Evolutionary conservation across 2,888 invertebrate genomes (phyloP), one percentile per base, ranked within the genome.

Genomic region (Chaetoderma sp.): DNA sequence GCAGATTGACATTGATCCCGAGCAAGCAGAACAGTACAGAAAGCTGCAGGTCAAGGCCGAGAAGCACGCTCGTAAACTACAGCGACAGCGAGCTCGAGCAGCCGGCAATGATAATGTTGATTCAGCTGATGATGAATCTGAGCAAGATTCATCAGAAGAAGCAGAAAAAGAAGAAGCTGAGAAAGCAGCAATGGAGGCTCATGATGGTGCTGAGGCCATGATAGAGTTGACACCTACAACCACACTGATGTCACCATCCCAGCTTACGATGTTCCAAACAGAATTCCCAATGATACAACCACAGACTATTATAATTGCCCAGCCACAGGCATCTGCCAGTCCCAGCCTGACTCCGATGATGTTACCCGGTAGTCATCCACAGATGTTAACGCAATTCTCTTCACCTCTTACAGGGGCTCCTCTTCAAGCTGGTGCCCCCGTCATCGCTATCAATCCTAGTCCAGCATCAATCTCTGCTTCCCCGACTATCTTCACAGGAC

Each of bases 61-160:
- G 88, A 74, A 95, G 89, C 84, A 96, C 86, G 75, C 95, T 92
- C 76, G 94, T 88, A 85, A 94, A 91, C 72, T 95, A 87, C 79
- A 94, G 88, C 69, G 77, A 49, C 66, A 76, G 21, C 72, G 95
- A 87, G 81, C 95, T 89, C 80, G 78, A 58, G 72, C 76, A 30
- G 78, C 76, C 27, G 75, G 76, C 4, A 81, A 80, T 45, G 79
- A 79, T 63, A 75, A 79, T 23, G 75, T 77, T 60, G 60, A 32
- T n/a, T 49, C 28, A 21, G n/a, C 47, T 2, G 28, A 67, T 54
- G 73, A 73, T 27, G 67, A 69, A 1, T 68, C 62, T 55, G 76
- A 72, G 21, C 76, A 78, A 49, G 70, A 71, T 18, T 21, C 57
- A 32, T 67, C 68, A 3, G 59, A 56, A 4, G 60, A 67, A 16